A percentile compares a stretch with the other conserved stretches of the same genome.
Conservation (phyloP, 1,140 invertebrate species). For the Trichomalopsis sarcophagae region DNA sequence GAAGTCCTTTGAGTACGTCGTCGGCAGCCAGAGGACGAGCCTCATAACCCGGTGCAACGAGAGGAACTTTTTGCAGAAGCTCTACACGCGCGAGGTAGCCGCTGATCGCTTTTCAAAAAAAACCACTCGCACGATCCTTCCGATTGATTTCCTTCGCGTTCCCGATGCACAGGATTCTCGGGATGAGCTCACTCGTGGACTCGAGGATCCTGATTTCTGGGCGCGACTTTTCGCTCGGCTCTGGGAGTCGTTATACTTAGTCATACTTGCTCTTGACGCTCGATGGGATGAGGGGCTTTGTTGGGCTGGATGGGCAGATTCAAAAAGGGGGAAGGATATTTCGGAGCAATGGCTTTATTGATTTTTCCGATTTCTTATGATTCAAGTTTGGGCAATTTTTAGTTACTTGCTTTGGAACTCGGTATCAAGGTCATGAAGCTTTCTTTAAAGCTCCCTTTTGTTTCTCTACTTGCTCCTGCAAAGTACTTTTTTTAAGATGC, state of each 20-base stretch:
- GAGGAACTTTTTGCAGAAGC: conserved; percentile 68
- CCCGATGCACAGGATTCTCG: neutral
- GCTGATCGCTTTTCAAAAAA: conserved; percentile 24
- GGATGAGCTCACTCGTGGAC: neutral
- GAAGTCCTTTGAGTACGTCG: conserved; percentile 65
- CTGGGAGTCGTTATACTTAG: too few relatives aligned
- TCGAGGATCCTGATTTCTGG: neutral
- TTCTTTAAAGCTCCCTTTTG: neutral
- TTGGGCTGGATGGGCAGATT: neutral
- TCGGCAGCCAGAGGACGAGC: conserved; percentile 67
- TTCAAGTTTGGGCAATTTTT: neutral
- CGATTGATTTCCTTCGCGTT: neutral
- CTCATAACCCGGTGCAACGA: conserved; percentile 60
- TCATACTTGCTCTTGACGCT: neutral
- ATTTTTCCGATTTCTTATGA: neutral
- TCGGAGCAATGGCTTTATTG: neutral
- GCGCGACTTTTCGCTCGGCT: neutral
- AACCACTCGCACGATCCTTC: neutral
- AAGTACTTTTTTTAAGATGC: neutral
- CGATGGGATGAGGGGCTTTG: neutral
- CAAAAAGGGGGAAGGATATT: neutral
- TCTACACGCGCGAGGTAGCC: conserved; percentile 70
- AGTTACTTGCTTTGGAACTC: neutral
- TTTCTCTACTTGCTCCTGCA: neutral
- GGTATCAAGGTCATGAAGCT: neutral